These are phyloP conservation scores for Corbicula japonica DNA, from an alignment of 2,888 invertebrate genomes.

Conservation along the genomic window DNA sequence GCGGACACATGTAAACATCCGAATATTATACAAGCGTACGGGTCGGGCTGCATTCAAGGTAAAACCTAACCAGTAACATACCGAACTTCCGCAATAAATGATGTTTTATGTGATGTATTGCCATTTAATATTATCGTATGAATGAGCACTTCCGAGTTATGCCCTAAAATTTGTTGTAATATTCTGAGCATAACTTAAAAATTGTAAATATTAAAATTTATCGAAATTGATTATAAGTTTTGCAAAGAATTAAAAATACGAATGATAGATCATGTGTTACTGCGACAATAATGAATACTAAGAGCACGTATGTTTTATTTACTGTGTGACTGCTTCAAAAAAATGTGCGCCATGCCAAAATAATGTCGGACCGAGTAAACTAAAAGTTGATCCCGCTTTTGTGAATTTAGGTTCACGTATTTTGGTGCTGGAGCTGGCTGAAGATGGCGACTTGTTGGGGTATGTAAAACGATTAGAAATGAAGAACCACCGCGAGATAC, in stretches of 20 bases:
- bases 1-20: slow-evolving; percentile 72
- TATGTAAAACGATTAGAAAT: slow-evolving; percentile 30
- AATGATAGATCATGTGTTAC: neutral
- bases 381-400: no score
- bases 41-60: slow-evolving; percentile 70
- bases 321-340: neutral
- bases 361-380: neutral
- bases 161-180: neutral
- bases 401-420: slow-evolving; percentile 1
- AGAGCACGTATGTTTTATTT: neutral
- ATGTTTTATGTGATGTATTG: neutral
- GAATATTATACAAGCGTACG: slow-evolving; percentile 73
- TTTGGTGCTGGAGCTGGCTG: slow-evolving; percentile 52
- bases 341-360: neutral
- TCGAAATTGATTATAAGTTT: no score
- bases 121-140: neutral
- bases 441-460: slow-evolving; percentile 60
- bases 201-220: no score
- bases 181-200: no score
- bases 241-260: neutral
- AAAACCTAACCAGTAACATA: neutral
- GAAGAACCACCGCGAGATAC: slow-evolving; percentile 8
- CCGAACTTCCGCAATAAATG: neutral
- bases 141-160: neutral
- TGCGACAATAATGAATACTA: neutral